Conservation (phyloP, 1,140 invertebrate genomes). For the Microplitis mediator region DNA sequence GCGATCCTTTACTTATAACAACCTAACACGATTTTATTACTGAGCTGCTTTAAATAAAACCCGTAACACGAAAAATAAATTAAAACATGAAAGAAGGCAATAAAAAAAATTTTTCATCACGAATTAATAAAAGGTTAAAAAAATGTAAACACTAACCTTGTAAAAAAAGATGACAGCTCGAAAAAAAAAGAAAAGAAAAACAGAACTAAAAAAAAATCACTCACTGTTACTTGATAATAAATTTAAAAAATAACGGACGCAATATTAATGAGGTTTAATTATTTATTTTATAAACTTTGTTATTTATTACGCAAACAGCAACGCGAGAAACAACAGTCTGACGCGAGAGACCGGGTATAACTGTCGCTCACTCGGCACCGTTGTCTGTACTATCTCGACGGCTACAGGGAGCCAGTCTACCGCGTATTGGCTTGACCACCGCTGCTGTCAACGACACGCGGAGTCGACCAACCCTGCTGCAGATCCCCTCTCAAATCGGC, state of each 20-base stretch:
- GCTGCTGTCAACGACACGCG: slow-evolving; percentile 21
- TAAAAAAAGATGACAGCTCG: background rate
- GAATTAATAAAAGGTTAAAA: background rate
- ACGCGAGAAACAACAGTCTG: background rate
- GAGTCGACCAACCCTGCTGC: background rate
- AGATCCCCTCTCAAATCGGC: background rate
- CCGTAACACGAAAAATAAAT: background rate
- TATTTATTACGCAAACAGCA: background rate
- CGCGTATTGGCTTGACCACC: background rate
- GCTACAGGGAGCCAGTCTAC: too few species aligned
- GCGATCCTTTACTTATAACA: background rate
- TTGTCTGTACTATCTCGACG: too few species aligned
- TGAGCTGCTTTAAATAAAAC: background rate
- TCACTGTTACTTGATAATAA: background rate
- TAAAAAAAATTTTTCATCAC: too few species aligned
- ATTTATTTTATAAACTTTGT: too few species aligned
- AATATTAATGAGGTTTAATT: too few species aligned
- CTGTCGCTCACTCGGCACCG: background rate
- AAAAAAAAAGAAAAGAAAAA: too few species aligned
- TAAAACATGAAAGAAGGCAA: too few species aligned
- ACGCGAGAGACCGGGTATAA: background rate
- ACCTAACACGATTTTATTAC: background rate
- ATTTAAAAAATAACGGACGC: too few species aligned
- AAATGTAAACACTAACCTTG: slow-evolving; percentile 2
- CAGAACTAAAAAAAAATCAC: background rate